phyloP scores from a whole-genome alignment of 2,888 invertebrate genomes.

The Tethea ocularis region DNA sequence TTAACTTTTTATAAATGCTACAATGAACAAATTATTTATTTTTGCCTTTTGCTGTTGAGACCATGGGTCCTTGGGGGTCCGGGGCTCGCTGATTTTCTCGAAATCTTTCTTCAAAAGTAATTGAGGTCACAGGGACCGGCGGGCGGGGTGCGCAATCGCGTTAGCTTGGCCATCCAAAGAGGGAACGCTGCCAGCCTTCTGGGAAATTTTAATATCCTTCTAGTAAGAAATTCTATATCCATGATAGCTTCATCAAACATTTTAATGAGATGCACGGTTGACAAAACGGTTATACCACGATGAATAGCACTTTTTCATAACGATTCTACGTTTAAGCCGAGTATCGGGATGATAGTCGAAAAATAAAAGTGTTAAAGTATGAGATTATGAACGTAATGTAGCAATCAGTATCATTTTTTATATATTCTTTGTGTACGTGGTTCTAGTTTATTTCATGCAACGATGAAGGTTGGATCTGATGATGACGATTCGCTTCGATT shows the following conservation, averaged over 20 bases:
- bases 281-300: slow-evolving; percentile 56
- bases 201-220: no score
- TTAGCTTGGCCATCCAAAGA: no score
- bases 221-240: slow-evolving; percentile 19
- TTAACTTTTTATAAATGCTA: no score
- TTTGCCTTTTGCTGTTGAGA: no score
- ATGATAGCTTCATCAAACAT: slow-evolving; percentile 31
- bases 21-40: no score
- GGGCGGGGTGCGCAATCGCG: no score
- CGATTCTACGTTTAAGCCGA: slow-evolving; percentile 38
- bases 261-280: slow-evolving; percentile 75
- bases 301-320: slow-evolving; percentile 53
- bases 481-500: no score
- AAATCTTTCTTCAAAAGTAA: no score
- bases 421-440: slow-evolving; percentile 43
- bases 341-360: slow-evolving; percentile 32
- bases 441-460: slow-evolving; percentile 15
- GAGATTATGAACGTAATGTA: slow-evolving; percentile 52
- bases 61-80: no score
- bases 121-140: no score
- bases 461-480: not conserved
- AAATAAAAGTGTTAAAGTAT: slow-evolving; percentile 40
- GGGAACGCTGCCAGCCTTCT: no score
- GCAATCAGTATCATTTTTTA: slow-evolving; percentile 25
- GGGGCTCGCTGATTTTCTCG: no score